Conservation (phyloP, 2,113 vertebrate species). For the Vanacampus margaritifer region DNA sequence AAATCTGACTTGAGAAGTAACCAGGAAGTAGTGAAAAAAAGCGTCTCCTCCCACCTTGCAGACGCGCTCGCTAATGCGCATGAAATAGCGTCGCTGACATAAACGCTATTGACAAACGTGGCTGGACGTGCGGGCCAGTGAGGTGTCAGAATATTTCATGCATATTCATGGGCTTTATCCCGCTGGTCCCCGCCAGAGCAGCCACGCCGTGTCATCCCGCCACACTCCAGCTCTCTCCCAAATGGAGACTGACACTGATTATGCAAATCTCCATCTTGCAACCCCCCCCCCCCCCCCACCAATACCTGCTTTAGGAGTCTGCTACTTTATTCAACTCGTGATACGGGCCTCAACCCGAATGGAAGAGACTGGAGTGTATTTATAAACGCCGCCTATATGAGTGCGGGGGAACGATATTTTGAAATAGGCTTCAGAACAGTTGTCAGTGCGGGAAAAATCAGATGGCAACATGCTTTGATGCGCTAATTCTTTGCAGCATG, state of each 20-base stretch:
- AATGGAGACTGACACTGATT: conserved; percentile 83
- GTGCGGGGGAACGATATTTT: conserved; percentile 66
- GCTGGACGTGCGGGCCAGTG: conserved; percentile 72
- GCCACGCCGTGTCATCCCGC: conserved; percentile 70
- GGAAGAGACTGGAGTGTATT: conserved; percentile 34
- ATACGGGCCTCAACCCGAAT: conserved; percentile 52
- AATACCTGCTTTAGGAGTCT: conserved; percentile 73
- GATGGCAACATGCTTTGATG: conserved; percentile 66
- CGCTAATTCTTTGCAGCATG: conserved; percentile 50
- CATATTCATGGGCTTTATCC: conserved; percentile 75
- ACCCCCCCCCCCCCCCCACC: conserved; percentile 40
- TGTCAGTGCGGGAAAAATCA: conserved; percentile 63
- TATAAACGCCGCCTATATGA: conserved; percentile 23
- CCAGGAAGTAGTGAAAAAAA: conserved; percentile 15
- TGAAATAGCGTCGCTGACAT: conserved; percentile 67
- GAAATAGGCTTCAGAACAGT: conserved; percentile 52
- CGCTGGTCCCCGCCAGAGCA: conserved; percentile 61
- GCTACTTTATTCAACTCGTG: conserved; percentile 70
- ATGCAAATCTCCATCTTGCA: conserved; percentile 80
- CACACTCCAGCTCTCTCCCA: conserved; percentile 72
- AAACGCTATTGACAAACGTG: conserved; percentile 77
- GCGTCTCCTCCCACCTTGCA: conserved; percentile 50
- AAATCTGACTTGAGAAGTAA: background rate
- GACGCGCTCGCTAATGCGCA: conserved; percentile 58
- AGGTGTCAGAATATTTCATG: conserved; percentile 65